Conservation (phyloP, 2,113 vertebrate species). For the Myodes glareolus region DNA sequence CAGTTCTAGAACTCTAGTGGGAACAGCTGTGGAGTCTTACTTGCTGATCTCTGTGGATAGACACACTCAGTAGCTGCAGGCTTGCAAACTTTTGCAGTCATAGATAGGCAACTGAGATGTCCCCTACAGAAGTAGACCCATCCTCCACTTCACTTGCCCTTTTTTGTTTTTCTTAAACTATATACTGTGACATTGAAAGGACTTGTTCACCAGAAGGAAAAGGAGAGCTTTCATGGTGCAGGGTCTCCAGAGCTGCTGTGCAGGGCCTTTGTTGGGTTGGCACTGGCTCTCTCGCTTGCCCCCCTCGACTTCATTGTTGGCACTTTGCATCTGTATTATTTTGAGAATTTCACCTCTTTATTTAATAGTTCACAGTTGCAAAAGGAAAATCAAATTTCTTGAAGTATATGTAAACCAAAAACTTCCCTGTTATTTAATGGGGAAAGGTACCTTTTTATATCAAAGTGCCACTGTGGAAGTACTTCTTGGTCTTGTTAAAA, state of each 20-base stretch:
- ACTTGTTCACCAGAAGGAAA: conserved; percentile 84
- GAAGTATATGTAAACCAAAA: conserved; percentile 30
- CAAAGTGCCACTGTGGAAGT: neutral
- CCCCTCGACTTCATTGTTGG: conserved; percentile 78
- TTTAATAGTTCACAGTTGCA: conserved; percentile 72
- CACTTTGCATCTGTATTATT: conserved; percentile 61
- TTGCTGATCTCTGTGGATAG: conserved; percentile 19
- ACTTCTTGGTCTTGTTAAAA: conserved; percentile 1
- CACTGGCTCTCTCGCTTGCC: conserved; percentile 59
- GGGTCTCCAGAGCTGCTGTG: conserved; percentile 70
- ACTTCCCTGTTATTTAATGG: conserved; percentile 51
- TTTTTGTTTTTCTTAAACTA: conserved; percentile 55
- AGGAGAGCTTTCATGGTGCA: conserved; percentile 83
- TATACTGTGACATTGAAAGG: conserved; percentile 82
- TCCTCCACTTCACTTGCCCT: conserved; percentile 63
- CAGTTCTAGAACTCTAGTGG: neutral
- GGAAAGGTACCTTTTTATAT: neutral
- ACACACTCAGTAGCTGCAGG: neutral
- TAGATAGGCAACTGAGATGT: conserved; percentile 80
- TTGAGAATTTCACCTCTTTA: conserved; percentile 73
- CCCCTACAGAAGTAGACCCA: conserved; percentile 83
- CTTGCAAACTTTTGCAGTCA: conserved; percentile 20
- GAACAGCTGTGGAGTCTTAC: neutral
- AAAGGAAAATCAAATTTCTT: neutral
- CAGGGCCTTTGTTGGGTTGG: conserved; percentile 83